Base-by-base conservation (phyloP, 2,797 vertebrate species). In the Pristis pectinata region DNA sequence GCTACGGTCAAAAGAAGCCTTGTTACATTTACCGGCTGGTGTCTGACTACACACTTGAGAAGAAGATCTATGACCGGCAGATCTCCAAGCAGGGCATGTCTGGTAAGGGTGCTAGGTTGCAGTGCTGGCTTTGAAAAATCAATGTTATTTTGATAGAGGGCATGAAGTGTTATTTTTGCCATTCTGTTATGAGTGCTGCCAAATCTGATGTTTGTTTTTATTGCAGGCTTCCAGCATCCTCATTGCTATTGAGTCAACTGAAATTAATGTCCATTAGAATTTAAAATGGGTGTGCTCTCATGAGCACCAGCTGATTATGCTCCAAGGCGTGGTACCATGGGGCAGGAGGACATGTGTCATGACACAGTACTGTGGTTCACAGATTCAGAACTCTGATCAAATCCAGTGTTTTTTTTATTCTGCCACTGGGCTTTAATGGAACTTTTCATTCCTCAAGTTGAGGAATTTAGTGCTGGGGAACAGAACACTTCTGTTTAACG, bases 61-160 rank as follows among this genome's bases (percentile, higher is more conserved):
- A 98, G 97, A 99, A 99, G 97, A 99, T 99, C 95, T 99, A 99
- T 76, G 99, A 99, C 96, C 97, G 99, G 95, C 99, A 99, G 96
- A 98, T 99, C 95, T 99, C 99, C 95, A 99, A 99, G 96, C 99
- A 99, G 97, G 98, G 99, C 96, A 99, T 99, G 99, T 99, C 99
- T 22, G 99, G 99, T 99, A 89, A 95, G 96, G 0, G 92, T 49
- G 49, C 92, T 53, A 15, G n/a, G 8, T 67, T 91, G 19, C 22
- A 7, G 70, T 24, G 70, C 70, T 76, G 87, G 61, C 7, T 67
- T 91, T 22, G 64, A 37, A 67, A 91, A 22, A 37, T 17, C 64
- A 37, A 67, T 19, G 59, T 64, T 9, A 10, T 91, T 67, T 22
- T 67, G 59, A 67, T 91, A 17, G 24, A 67, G 22, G 61, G 67